Evolutionary conservation across 1,140 invertebrate species (phyloP).

Genomic region (Atta cephalotes): DNA sequence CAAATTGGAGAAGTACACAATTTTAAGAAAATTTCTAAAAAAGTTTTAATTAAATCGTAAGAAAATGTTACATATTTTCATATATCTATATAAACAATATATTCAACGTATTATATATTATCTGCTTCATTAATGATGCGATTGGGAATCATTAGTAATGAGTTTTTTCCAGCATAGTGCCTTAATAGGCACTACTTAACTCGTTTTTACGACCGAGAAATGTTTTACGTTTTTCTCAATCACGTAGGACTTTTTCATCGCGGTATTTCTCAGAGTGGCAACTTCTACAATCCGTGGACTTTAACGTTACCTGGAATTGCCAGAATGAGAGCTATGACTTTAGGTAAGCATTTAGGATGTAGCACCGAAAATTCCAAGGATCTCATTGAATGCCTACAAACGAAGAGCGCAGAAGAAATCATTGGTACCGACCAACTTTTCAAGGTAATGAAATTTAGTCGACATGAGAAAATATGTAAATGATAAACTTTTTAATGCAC

Average conservation of each 20-base stretch:
- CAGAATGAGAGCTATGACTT: conserved; percentile 87
- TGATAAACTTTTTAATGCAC: not conserved
- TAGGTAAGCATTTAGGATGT: conserved; percentile 89
- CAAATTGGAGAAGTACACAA: no score
- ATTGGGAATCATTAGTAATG: not conserved
- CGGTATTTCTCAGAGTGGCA: conserved; percentile 93
- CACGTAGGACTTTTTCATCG: conserved; percentile 90
- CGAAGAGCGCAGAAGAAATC: conserved; percentile 87
- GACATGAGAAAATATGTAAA: not conserved
- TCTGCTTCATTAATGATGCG: not conserved
- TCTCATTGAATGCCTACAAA: conserved; percentile 88
- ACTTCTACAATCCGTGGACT: conserved; percentile 92
- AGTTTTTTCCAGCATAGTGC: not conserved
- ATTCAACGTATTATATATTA: not conserved
- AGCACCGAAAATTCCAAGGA: conserved; percentile 84
- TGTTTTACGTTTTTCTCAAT: not conserved
- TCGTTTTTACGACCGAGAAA: not conserved
- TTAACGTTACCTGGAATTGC: conserved; percentile 89
- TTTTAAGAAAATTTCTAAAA: not conserved
- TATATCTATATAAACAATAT: not conserved
- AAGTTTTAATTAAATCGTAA: not conserved
- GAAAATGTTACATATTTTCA: not conserved
- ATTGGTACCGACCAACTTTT: conserved; percentile 88
- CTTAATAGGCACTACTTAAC: not conserved
- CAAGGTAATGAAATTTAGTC: conserved; percentile 84